Evolutionary conservation across 2,888 invertebrate species (phyloP).

Genomic region (Mythimna impura): DNA sequence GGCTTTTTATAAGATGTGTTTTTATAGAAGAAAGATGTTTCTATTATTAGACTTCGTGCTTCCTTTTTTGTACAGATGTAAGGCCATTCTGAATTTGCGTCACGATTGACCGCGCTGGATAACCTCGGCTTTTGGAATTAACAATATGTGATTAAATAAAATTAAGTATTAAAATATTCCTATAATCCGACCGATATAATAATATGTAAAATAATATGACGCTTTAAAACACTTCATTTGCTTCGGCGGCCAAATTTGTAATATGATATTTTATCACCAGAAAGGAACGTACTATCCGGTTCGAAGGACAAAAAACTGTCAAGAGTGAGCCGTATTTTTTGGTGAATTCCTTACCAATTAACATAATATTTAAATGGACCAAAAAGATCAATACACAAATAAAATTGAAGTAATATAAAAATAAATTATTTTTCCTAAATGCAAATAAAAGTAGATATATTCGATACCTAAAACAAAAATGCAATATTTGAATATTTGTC

Average conservation of each 20-base stretch:
- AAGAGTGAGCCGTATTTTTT: constrained; percentile 31
- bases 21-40: not conserved
- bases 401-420: too few species aligned
- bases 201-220: constrained; percentile 61
- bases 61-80: not conserved
- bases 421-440: too few species aligned
- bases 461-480: too few species aligned
- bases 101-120: not conserved
- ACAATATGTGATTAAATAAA: constrained; percentile 14
- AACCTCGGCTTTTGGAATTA: constrained; percentile 8
- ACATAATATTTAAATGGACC: not conserved
- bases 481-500: too few species aligned
- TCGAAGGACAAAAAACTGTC: constrained; percentile 70
- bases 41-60: not conserved
- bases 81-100: constrained; percentile 23
- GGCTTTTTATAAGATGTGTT: not conserved
- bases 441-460: too few species aligned
- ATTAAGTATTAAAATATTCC: constrained; percentile 36
- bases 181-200: constrained; percentile 31
- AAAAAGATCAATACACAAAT: too few species aligned
- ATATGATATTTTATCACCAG: constrained; percentile 75
- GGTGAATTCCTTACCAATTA: constrained; percentile 4
- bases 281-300: constrained; percentile 72
- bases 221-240: constrained; percentile 64
- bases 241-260: constrained; percentile 69